Evolutionary conservation across 2,113 vertebrate species (phyloP).

Genomic region (Protobothrops mucrosquamatus): DNA sequence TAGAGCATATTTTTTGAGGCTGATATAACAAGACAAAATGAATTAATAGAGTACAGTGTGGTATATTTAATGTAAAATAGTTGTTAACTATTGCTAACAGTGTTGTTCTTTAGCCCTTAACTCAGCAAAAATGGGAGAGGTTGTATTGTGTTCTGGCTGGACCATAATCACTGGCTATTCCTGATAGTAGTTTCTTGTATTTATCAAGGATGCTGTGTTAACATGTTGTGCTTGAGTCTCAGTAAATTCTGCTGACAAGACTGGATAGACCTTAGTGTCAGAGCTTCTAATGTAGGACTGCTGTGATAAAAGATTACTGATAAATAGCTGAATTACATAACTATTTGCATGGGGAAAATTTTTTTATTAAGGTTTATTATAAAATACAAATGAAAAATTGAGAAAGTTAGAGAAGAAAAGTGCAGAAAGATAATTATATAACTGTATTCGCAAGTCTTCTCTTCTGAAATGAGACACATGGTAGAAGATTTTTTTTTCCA

Average conservation of each 20-base stretch:
- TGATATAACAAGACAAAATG: background rate
- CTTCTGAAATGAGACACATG: background rate
- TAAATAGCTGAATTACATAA: rapidly evolving
- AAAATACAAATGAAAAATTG: background rate
- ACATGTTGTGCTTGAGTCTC: background rate
- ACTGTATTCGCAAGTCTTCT: background rate
- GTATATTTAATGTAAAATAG: background rate
- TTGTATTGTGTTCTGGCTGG: background rate
- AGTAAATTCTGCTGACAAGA: background rate
- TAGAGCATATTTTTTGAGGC: background rate
- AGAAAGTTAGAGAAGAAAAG: background rate
- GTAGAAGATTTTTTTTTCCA: background rate
- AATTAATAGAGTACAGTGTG: background rate
- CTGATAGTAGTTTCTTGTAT: background rate
- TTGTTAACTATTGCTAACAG: background rate
- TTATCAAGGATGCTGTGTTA: background rate
- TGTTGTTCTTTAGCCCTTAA: background rate
- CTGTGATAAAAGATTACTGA: background rate
- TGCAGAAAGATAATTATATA: background rate
- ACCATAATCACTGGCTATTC: background rate
- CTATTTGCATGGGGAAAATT: background rate
- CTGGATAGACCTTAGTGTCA: background rate
- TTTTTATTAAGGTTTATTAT: background rate
- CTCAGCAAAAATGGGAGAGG: background rate
- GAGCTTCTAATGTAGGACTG: background rate